Percentiles rank a stretch among this genome's conserved stretches.
Conservation (phyloP, 2,797 vertebrate genomes). For the Glyptemys insculpta region DNA sequence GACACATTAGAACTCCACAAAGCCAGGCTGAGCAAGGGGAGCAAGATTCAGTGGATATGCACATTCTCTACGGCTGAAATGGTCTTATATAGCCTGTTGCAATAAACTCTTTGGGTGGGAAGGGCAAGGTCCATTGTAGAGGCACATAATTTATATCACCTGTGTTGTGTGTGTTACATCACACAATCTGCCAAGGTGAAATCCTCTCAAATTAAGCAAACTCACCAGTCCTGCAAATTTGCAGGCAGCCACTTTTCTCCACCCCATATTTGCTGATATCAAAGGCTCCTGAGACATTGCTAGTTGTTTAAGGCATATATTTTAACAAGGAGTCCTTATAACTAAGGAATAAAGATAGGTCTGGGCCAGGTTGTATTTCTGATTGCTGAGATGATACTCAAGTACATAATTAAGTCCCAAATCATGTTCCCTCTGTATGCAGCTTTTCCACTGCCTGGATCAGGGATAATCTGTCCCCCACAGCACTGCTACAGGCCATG, state of each 20-base stretch:
- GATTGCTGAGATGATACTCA: neutral
- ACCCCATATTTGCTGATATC: neutral
- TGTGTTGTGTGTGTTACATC: neutral
- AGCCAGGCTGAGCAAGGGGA: neutral
- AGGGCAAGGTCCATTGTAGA: neutral
- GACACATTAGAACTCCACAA: neutral
- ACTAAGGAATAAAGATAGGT: neutral
- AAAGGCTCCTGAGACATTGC: neutral
- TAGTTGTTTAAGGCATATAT: neutral
- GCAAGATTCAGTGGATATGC: neutral
- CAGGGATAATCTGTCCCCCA: neutral
- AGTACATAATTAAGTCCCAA: neutral
- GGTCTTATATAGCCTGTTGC: neutral
- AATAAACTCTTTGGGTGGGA: neutral
- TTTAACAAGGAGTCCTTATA: neutral
- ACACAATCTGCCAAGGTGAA: neutral
- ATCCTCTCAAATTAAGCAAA: neutral
- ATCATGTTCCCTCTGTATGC: neutral
- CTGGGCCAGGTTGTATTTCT: neutral
- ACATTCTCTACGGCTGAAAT: neutral
- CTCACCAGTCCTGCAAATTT: neutral
- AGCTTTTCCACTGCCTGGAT: neutral
- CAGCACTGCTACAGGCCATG: neutral
- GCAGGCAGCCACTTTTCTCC: neutral
- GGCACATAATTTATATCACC: neutral